These are phyloP conservation scores for Aulostomus chinensis DNA, from an alignment of 2,797 vertebrate genomes.

Conservation along the genomic window DNA sequence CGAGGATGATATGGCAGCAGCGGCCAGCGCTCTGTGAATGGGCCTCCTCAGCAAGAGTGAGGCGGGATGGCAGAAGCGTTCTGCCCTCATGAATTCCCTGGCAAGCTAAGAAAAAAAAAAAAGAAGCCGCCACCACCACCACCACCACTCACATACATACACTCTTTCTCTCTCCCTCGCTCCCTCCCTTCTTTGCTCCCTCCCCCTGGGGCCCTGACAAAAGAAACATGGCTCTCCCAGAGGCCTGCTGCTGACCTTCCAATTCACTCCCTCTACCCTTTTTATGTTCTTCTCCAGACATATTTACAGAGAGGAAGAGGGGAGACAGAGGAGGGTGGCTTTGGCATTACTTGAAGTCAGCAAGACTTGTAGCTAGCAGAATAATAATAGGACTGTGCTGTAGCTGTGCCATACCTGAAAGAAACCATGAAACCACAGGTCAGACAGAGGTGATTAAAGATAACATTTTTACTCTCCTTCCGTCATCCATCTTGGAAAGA, in stretches of 20 bases:
- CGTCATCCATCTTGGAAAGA: conserved; percentile 52
- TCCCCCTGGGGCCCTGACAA: conserved; percentile 78
- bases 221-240: conserved; percentile 84
- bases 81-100: conserved; percentile 81
- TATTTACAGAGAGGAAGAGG: conserved; percentile 66
- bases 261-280: conserved; percentile 82
- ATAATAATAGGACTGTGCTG: too few relatives aligned
- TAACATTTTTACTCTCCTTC: background rate
- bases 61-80: conserved; percentile 52
- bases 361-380: conserved; percentile 18
- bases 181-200: conserved; percentile 43
- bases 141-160: too few relatives aligned
- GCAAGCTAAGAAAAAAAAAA: conserved; percentile 70
- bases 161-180: conserved; percentile 14
- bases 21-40: conserved; percentile 51
- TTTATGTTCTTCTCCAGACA: conserved; percentile 77
- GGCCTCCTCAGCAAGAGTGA: conserved; percentile 55
- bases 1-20: conserved; percentile 55
- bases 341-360: conserved; percentile 29
- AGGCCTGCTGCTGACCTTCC: conserved; percentile 84
- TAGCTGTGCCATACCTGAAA: too few relatives aligned
- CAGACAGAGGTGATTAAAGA: conserved; percentile 4
- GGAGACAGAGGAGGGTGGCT: conserved; percentile 30
- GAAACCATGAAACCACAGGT: background rate
- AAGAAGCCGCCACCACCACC: conserved; percentile 1